These are phyloP conservation scores for Machimus atricapillus DNA, from an alignment of 2,888 invertebrate genomes.

Conservation along the genomic window DNA sequence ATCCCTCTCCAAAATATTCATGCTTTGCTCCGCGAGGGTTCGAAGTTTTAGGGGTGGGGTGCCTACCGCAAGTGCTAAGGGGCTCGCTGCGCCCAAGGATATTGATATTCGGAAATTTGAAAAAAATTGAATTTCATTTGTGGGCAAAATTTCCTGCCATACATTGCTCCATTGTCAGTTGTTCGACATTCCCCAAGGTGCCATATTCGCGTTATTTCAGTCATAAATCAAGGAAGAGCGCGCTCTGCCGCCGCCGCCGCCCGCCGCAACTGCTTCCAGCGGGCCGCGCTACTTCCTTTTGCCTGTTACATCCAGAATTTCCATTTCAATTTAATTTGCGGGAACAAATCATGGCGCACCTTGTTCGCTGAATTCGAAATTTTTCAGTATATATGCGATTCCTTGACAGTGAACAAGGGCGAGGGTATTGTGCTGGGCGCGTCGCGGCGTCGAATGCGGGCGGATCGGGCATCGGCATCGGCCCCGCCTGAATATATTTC, in stretches of 20 bases:
- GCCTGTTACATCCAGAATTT: conserved; percentile 29
- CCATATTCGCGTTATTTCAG: conserved; percentile 45
- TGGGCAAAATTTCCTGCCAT: conserved; percentile 30
- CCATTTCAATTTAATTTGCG: conserved; percentile 44
- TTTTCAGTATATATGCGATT: conserved; percentile 36
- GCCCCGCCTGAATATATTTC: conserved; percentile 28
- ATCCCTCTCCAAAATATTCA: not conserved
- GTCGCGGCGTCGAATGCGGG: not conserved
- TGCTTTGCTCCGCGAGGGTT: not conserved
- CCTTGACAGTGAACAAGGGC: conserved; percentile 7
- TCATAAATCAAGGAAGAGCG: conserved; percentile 42
- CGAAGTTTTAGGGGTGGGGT: not conserved
- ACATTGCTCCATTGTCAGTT: conserved; percentile 35
- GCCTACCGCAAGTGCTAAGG: not conserved
- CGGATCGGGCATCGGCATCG: not conserved
- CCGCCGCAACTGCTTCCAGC: not conserved
- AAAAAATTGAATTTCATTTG: conserved; percentile 42
- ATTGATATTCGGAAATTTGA: conserved; percentile 43
- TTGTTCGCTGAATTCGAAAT: conserved; percentile 39
- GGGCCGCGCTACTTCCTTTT: conserved; percentile 17
- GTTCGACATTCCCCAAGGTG: conserved; percentile 44
- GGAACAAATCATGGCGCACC: conserved; percentile 43
- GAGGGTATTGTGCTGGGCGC: not conserved
- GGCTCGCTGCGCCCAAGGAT: not conserved
- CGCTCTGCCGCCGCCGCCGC: not conserved